A percentile compares a stretch with the other conserved stretches of the same genome.
These are phyloP conservation scores for Drosophila lutescens DNA, from an alignment of 2,888 invertebrate species.

Conservation along the genomic window DNA sequence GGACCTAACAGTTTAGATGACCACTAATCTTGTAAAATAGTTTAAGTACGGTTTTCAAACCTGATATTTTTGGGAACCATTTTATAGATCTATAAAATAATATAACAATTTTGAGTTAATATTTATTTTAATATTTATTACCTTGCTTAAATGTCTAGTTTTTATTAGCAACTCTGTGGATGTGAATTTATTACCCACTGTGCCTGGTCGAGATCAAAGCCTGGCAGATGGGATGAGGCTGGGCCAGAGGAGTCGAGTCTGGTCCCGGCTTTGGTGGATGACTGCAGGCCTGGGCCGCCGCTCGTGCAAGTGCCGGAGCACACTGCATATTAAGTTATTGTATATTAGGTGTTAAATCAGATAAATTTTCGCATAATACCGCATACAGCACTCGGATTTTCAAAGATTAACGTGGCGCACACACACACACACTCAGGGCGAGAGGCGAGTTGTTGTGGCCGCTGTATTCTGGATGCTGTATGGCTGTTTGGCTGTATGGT, in stretches of 20 bases:
- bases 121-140: too few species aligned
- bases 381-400: slow-evolving; percentile 85
- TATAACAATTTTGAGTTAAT: too few species aligned
- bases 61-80: too few species aligned
- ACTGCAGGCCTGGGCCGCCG: slow-evolving; percentile 65
- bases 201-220: slow-evolving; percentile 40
- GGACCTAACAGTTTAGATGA: too few species aligned
- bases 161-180: not conserved
- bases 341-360: slow-evolving; percentile 86
- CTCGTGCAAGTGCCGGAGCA: slow-evolving; percentile 74
- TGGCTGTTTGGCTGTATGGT: slow-evolving; percentile 14
- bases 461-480: slow-evolving; percentile 14
- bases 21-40: too few species aligned
- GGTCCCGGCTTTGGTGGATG: slow-evolving; percentile 57
- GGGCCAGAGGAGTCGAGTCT: slow-evolving; percentile 17
- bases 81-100: too few species aligned
- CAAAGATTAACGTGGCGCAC: slow-evolving; percentile 84
- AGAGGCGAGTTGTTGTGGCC: slow-evolving; percentile 49
- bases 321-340: slow-evolving; percentile 85
- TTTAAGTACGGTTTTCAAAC: too few species aligned
- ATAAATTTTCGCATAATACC: slow-evolving; percentile 85
- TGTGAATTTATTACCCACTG: slow-evolving; percentile 46
- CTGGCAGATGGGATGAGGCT: slow-evolving; percentile 12
- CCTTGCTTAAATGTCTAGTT: too few species aligned
- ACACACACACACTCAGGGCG: slow-evolving; percentile 39